Percentiles rank a stretch among this genome's conserved stretches.
phyloP scores from a whole-genome alignment of 1,140 invertebrate species.

The Vanessa atalanta region DNA sequence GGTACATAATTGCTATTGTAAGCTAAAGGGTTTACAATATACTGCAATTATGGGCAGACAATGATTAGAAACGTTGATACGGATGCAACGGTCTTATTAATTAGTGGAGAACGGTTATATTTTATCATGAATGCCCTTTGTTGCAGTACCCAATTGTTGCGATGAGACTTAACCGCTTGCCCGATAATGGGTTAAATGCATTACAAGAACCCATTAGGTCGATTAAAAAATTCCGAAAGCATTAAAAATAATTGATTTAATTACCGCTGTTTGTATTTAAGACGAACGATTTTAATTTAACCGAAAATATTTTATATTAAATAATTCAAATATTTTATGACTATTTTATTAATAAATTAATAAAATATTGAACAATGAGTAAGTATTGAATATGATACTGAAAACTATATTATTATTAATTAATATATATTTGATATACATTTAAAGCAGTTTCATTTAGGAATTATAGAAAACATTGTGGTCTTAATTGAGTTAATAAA shows the following conservation, averaged over 20 bases:
- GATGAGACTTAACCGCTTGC: slow-evolving; percentile 29
- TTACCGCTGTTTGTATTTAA: background rate
- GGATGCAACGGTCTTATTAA: slow-evolving; percentile 63
- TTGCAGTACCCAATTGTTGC: slow-evolving; percentile 40
- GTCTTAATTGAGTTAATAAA: no score
- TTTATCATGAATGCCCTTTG: slow-evolving; percentile 48
- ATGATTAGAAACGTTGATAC: slow-evolving; percentile 74
- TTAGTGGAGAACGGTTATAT: slow-evolving; percentile 53
- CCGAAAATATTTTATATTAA: no score
- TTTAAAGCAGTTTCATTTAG: no score
- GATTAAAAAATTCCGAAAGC: slow-evolving; percentile 1
- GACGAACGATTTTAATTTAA: background rate
- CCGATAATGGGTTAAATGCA: slow-evolving; percentile 20
- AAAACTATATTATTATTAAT: no score
- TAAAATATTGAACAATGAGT: no score
- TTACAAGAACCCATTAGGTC: slow-evolving; percentile 18
- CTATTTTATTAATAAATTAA: no score
- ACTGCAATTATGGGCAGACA: slow-evolving; percentile 73
- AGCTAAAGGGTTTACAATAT: slow-evolving; percentile 77
- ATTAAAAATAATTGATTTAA: slow-evolving; percentile 4
- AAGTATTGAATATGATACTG: no score
- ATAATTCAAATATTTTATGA: no score
- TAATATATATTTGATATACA: no score
- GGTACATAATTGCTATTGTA: slow-evolving; percentile 74
- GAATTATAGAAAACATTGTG: no score